phyloP scores from a whole-genome alignment of 2,797 vertebrate genomes.

The Lemur catta region DNA sequence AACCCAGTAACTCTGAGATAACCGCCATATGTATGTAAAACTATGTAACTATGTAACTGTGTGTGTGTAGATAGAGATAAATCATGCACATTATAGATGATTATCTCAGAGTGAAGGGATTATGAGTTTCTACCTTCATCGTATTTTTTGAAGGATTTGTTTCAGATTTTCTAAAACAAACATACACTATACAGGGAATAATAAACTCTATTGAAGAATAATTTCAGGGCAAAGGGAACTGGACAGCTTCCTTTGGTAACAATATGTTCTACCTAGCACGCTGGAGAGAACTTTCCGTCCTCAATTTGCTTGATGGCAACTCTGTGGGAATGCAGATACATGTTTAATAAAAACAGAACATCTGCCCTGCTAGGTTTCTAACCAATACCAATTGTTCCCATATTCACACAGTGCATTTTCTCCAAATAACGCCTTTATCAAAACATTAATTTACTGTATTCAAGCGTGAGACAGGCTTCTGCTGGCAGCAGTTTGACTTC shows the following conservation, averaged over 20 bases:
- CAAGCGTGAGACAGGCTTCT: not conserved
- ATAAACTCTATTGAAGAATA: not conserved
- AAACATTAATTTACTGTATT: not conserved
- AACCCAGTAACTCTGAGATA: not conserved
- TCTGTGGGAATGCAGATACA: not conserved
- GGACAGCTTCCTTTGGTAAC: not conserved
- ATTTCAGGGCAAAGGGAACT: not conserved
- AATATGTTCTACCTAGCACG: not conserved
- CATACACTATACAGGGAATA: not conserved
- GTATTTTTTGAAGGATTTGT: not conserved
- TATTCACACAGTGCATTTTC: not conserved
- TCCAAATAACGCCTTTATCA: not conserved
- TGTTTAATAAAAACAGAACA: not conserved
- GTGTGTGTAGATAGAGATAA: not conserved
- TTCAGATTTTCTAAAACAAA: not conserved
- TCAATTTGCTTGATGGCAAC: not conserved
- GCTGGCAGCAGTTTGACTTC: not conserved
- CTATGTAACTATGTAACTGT: not conserved
- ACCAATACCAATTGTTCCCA: not conserved
- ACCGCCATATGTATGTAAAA: not conserved
- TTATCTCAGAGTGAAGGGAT: not conserved
- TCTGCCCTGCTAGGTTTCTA: not conserved
- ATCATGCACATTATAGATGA: not conserved
- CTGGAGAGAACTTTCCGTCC: not conserved
- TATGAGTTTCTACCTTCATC: not conserved